Evolutionary conservation across 2,888 invertebrate genomes (phyloP), one percentile per base, ranked within the genome.

Genomic region (Tetheella fluctuosa): DNA sequence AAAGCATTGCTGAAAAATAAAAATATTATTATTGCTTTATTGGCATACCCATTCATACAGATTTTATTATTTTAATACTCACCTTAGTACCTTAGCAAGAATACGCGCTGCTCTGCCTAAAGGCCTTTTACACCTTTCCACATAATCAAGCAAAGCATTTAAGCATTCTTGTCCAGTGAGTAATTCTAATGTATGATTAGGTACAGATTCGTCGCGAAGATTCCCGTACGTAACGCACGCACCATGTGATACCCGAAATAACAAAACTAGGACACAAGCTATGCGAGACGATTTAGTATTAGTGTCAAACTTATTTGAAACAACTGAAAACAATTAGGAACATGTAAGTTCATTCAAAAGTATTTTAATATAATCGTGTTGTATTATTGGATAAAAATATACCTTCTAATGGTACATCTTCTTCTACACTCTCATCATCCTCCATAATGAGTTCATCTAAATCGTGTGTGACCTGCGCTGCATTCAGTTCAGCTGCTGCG

Each of bases 21-120:
- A 59, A 62, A 60, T 53, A 10, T 6, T 0, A 39, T n/a, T n/a
- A 54, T 42, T 12, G 15, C 42, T 23, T 15, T 39, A 39, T 7
- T 30, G 64, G 17, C 28, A 59, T 60, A 13, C 6, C 3, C 55
- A 54, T 39, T 6, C 15, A 4, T 37, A 39, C 10, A n/a, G n/a
- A 39, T 7, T n/a, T n/a, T 2, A 39, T 6, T 2, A n/a, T 2
- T 12, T 17, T 28, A 25, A 25, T 56, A 23, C 48, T 68, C 78
- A 94, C 94, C 93, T 92, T 56, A 94, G 82, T 17, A 95, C 93
- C 65, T 91, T 89, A 8, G 86, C 88, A n/a, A 95, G 83, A 65
- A 94, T 94, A 28, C 90, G 85, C 1, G 93, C 90, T 0, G 94
- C 94, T 63, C 94, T 82, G 23, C 93, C 93, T 58, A 88, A 75